Conservation (phyloP, 2,113 vertebrate species). For the Hyperopisus bebe region DNA sequence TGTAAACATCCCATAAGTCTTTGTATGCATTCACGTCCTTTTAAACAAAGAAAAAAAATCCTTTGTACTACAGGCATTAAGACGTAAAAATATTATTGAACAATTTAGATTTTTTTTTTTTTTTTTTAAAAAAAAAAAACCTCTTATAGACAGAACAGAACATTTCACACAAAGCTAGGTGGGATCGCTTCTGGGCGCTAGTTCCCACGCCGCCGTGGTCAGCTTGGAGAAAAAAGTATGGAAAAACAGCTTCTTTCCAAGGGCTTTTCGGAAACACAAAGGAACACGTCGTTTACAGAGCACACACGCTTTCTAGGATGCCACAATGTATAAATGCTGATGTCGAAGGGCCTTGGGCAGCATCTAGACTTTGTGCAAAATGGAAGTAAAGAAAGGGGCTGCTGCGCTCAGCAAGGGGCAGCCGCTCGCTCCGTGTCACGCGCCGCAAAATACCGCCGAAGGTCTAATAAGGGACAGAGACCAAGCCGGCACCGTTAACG, state of each 20-base stretch:
- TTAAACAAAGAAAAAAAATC: slow-evolving; percentile 15
- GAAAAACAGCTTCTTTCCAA: not conserved
- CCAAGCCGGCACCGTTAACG: not conserved
- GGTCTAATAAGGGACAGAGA: not conserved
- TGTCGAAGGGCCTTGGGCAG: slow-evolving; percentile 6
- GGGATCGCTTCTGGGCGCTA: not conserved
- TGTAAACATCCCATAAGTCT: slow-evolving; percentile 22
- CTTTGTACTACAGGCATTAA: slow-evolving; percentile 19
- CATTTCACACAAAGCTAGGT: slow-evolving; percentile 4
- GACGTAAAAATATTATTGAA: slow-evolving; percentile 24
- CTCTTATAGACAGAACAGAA: slow-evolving; percentile 12
- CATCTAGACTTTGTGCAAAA: slow-evolving; percentile 17
- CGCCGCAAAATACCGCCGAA: not conserved
- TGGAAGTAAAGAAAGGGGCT: not conserved
- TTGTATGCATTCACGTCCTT: slow-evolving; percentile 2
- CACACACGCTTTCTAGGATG: not conserved
- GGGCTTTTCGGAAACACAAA: not conserved
- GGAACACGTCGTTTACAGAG: not conserved
- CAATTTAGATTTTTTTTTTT: slow-evolving; percentile 9
- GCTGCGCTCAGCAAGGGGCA: not conserved
- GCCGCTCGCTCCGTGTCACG: not conserved
- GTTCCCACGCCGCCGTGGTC: not conserved
- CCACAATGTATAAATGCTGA: slow-evolving; percentile 13
- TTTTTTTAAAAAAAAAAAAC: not conserved
- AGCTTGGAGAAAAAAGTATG: not conserved